These are phyloP conservation scores for Meteorus sp. DNA, from an alignment of 1,140 invertebrate species.

Conservation along the genomic window DNA sequence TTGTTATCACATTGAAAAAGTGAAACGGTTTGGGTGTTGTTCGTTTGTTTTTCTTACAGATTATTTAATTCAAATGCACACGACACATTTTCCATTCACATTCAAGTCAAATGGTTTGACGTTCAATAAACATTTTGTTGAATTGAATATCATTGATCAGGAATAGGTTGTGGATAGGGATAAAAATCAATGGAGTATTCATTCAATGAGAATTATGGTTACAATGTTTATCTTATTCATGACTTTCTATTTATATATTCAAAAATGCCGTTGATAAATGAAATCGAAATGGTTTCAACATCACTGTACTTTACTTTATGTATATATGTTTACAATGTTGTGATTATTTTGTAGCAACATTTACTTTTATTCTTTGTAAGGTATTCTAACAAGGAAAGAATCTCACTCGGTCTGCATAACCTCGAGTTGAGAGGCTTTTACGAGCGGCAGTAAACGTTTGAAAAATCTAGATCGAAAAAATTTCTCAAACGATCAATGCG, in stretches of 20 bases:
- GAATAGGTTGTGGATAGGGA: too few species aligned
- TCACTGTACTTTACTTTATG: too few species aligned
- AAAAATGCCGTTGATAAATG: slow-evolving; percentile 5
- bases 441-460: slow-evolving; percentile 17
- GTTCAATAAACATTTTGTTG: too few species aligned
- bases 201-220: neutral
- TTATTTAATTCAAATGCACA: neutral
- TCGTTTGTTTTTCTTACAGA: too few species aligned
- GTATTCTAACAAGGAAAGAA: neutral
- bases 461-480: slow-evolving; percentile 19
- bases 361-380: slow-evolving; percentile 11
- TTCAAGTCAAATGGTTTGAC: neutral
- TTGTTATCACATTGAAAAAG: neutral
- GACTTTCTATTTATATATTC: slow-evolving; percentile 3
- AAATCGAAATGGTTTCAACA: slow-evolving; percentile 4
- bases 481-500: slow-evolving; percentile 7
- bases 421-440: slow-evolving; percentile 5
- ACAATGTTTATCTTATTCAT: neutral
- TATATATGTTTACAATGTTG: too few species aligned
- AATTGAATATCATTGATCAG: too few species aligned
- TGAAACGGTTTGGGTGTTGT: neutral
- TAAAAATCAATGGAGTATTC: neutral
- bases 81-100: neutral
- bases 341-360: slow-evolving; percentile 2
- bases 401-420: neutral